A percentile compares a stretch with the other conserved stretches of the same genome.
phyloP scores from a whole-genome alignment of 2,888 invertebrate species.

The Nymphalis polychloros region DNA sequence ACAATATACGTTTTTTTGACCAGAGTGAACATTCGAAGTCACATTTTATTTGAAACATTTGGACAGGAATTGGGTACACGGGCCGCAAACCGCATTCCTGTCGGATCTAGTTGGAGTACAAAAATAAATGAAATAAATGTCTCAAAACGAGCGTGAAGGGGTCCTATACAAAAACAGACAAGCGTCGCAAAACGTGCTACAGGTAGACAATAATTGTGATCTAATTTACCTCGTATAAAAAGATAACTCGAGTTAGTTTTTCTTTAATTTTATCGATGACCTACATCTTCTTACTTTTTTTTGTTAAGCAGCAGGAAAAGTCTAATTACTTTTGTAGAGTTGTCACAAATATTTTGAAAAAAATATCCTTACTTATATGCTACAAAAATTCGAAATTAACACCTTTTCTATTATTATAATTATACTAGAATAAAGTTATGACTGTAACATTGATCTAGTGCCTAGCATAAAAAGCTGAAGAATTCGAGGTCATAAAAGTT shows the following conservation, averaged over 20 bases:
- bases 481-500: no score
- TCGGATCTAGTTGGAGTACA: slow-evolving; percentile 14
- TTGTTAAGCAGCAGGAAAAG: no score
- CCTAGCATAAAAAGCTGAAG: no score
- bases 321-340: no score
- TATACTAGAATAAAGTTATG: no score
- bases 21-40: neutral
- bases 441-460: no score
- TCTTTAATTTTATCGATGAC: neutral
- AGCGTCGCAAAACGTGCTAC: slow-evolving; percentile 15
- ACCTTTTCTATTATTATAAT: no score
- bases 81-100: slow-evolving; percentile 23
- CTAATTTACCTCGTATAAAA: slow-evolving; percentile 29
- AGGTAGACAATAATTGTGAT: slow-evolving; percentile 34
- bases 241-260: neutral
- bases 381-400: no score
- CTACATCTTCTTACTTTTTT: neutral
- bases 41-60: slow-evolving; percentile 19
- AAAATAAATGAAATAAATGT: slow-evolving; percentile 24
- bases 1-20: neutral
- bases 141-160: slow-evolving; percentile 11
- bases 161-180: slow-evolving; percentile 20
- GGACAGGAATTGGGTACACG: slow-evolving; percentile 10
- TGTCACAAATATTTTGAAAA: no score
- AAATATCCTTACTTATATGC: no score